Evolutionary conservation across 2,888 invertebrate species (phyloP).

Genomic region (Andrena camellia): DNA sequence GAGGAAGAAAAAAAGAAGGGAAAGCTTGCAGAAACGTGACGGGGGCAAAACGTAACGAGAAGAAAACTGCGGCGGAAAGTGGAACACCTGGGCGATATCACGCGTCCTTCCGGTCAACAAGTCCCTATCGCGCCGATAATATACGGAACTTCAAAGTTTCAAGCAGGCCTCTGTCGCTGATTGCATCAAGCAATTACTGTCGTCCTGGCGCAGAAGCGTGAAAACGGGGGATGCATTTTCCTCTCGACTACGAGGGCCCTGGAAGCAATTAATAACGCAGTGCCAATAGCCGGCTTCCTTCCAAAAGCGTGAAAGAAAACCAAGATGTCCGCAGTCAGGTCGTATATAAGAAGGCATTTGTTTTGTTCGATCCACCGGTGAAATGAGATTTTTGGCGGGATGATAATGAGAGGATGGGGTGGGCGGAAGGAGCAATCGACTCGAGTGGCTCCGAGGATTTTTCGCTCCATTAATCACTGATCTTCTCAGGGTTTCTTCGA

Average conservation of each 20-base stretch:
- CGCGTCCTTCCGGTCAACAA: constrained; percentile 55
- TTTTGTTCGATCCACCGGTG: background rate
- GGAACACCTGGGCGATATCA: constrained; percentile 56
- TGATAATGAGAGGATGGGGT: background rate
- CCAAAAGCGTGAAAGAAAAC: too few species aligned
- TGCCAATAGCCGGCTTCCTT: too few species aligned
- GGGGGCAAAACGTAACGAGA: constrained; percentile 1
- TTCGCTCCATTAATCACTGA: constrained; percentile 5
- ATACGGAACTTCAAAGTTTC: constrained; percentile 21
- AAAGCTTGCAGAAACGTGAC: background rate
- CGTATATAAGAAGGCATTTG: background rate
- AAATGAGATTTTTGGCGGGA: background rate
- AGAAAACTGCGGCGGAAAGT: constrained; percentile 46
- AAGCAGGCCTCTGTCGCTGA: constrained; percentile 27
- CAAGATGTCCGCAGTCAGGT: too few species aligned
- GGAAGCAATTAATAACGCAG: constrained; percentile 11
- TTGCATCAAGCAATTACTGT: constrained; percentile 43
- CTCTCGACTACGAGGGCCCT: background rate
- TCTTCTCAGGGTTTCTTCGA: background rate
- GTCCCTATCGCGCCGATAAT: constrained; percentile 49
- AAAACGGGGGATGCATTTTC: background rate
- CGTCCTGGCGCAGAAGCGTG: background rate
- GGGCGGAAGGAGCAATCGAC: background rate
- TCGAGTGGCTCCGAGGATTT: background rate
- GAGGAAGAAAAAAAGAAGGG: background rate